A percentile compares a stretch with the other conserved stretches of the same genome.
These are phyloP conservation scores for Platycheirus albimanus DNA, from an alignment of 2,888 invertebrate genomes.

Conservation along the genomic window DNA sequence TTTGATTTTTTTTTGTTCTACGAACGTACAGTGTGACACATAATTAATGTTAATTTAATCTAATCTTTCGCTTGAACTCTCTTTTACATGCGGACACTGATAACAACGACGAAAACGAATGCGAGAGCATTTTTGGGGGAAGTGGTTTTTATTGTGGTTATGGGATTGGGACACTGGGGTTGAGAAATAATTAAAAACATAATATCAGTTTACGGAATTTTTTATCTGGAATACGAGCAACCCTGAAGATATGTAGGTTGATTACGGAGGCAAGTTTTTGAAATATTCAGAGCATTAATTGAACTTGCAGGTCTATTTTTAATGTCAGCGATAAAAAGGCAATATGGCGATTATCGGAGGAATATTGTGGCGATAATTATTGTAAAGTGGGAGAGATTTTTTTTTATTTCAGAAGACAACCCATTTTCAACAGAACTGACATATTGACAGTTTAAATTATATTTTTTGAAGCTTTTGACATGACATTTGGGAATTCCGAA, in stretches of 20 bases:
- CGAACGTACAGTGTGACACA: constrained; percentile 59
- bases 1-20: constrained; percentile 21
- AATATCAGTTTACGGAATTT: constrained; percentile 29
- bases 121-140: constrained; percentile 38
- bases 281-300: constrained; percentile 16
- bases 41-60: constrained; percentile 73
- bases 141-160: constrained; percentile 45
- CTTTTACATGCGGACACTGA: constrained; percentile 39
- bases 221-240: constrained; percentile 23
- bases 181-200: constrained; percentile 22
- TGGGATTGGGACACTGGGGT: constrained; percentile 12
- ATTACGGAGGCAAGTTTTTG: neutral
- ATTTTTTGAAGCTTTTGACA: too few species aligned
- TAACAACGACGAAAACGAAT: constrained; percentile 33
- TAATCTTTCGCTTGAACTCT: constrained; percentile 65
- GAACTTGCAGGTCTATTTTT: constrained; percentile 11
- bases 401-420: too few species aligned
- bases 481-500: too few species aligned
- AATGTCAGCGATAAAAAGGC: constrained; percentile 8
- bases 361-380: too few species aligned
- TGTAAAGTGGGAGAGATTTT: too few species aligned
- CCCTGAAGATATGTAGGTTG: neutral
- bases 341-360: too few species aligned
- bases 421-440: too few species aligned
- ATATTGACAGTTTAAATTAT: too few species aligned